Evolutionary conservation across 1,140 invertebrate species (phyloP).

Genomic region (Drosophila ohnishii): DNA sequence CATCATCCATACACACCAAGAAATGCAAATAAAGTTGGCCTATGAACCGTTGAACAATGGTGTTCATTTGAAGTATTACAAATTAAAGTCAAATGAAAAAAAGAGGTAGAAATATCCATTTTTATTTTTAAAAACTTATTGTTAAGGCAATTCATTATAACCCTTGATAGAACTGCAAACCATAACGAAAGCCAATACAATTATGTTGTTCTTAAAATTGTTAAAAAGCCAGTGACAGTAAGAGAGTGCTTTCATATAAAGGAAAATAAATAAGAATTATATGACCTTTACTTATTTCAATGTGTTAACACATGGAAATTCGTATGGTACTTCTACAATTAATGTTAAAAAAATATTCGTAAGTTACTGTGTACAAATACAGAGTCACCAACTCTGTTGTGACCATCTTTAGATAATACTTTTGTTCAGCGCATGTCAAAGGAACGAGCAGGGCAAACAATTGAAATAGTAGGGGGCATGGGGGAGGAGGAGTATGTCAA

Average conservation of each 20-base stretch:
- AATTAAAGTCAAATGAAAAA: not conserved
- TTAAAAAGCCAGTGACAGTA: too few relatives aligned
- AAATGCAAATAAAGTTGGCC: not conserved
- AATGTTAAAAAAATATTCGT: not conserved
- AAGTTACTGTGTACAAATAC: not conserved
- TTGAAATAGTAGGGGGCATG: constrained; percentile 19
- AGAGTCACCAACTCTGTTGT: constrained; percentile 11
- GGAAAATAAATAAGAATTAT: too few relatives aligned
- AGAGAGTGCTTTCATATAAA: too few relatives aligned
- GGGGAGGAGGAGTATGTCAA: constrained; percentile 24
- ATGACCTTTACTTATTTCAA: too few relatives aligned
- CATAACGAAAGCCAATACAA: too few relatives aligned
- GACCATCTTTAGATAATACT: constrained; percentile 52
- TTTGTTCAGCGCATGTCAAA: constrained; percentile 51
- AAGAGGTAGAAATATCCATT: not conserved
- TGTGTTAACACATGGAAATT: too few relatives aligned
- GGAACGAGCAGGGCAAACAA: constrained; percentile 34
- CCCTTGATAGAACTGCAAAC: too few relatives aligned
- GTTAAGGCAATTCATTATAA: too few relatives aligned
- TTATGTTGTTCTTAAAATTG: too few relatives aligned
- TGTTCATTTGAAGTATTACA: not conserved
- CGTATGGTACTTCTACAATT: too few relatives aligned
- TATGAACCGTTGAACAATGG: not conserved
- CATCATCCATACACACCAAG: constrained; percentile 2
- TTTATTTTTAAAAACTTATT: too few relatives aligned